Base-by-base conservation (phyloP, 2,888 invertebrate genomes). In the Campoplex capitator region DNA sequence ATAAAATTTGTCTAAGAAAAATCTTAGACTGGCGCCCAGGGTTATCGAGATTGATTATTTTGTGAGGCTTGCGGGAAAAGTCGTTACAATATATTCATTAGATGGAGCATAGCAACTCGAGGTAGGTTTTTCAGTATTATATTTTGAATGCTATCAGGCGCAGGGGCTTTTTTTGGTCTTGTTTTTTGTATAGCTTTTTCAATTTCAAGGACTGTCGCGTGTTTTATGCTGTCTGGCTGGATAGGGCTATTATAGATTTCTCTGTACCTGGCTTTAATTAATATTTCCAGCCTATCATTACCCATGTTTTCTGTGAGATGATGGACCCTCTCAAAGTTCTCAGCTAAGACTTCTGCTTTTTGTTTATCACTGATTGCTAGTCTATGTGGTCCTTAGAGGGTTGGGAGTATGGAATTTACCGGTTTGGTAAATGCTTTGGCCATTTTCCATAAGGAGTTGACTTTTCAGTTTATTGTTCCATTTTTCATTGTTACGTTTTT, bases 241-340 rank as follows among this genome's bases (percentile, higher is more conserved):
- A 80, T 8, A 16, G 1, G 2, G n/a, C 13, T 18, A 9, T 62
- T 18, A 51, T 42, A 28, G 13, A 80, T 80, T 32, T 74, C 23
- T 56, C 77, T 28, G 62, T 77, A 73, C n/a, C 23, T 75, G 28
- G 38, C 38, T 18, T 84, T 82, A 38, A 67, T 28, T 58, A 48
- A 23, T 76, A 32, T 35, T 58, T 74, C 38, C 7, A 67, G 71
- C 28, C 42, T 35, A 8, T 75, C 18, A 48, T 85, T 70, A 8
- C 88, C 81, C n/a, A 83, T 38, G 38, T 86, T 68, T 38, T 82
- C 76, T 1, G 89, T 89, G 11, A 88, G 81, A 54, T 76, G 81
- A 35, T 88, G 88, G 0, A 88, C 85, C 13, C 42, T 88, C 85
- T 88, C 85, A n/a, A 88, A 87, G 9, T 79, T 83, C 18, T 83